Conservation (phyloP, 2,113 vertebrate genomes). For the Lepus europaeus region DNA sequence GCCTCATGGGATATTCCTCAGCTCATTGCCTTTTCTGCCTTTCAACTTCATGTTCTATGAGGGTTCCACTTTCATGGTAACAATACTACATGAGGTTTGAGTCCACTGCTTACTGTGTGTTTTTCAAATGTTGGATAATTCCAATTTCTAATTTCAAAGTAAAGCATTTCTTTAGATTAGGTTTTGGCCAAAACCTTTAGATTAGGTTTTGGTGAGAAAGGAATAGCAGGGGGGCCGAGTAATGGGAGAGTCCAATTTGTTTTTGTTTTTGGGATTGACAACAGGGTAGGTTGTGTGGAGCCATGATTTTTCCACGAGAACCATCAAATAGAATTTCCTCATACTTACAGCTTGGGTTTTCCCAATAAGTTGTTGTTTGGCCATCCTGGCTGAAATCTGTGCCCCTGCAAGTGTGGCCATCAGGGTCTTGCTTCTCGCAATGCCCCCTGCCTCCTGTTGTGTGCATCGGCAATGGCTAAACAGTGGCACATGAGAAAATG, state of each 20-base stretch:
- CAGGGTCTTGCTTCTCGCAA: neutral
- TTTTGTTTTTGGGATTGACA: neutral
- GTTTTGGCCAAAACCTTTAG: neutral
- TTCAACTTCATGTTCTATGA: neutral
- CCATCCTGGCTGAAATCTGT: neutral
- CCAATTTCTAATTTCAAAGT: slow-evolving; percentile 5
- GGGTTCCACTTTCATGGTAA: neutral
- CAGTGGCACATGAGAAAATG: neutral
- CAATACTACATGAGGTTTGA: neutral
- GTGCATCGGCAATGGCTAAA: neutral
- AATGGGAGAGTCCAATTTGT: neutral
- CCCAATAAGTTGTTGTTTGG: neutral
- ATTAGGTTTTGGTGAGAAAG: neutral
- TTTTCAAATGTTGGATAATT: slow-evolving; percentile 10
- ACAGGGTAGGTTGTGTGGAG: neutral
- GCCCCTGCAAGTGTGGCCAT: neutral
- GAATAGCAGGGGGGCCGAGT: neutral
- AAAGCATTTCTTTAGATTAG: slow-evolving; percentile 7
- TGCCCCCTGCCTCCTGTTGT: neutral
- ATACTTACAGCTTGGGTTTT: neutral
- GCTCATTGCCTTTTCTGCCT: neutral
- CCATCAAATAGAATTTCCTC: neutral
- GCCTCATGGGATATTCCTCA: neutral
- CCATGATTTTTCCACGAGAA: neutral
- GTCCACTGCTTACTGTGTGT: neutral